A percentile compares a stretch with the other conserved stretches of the same genome.
Evolutionary conservation across 2,797 vertebrate genomes (phyloP).

Genomic region (Epinephelus malabaricus): DNA sequence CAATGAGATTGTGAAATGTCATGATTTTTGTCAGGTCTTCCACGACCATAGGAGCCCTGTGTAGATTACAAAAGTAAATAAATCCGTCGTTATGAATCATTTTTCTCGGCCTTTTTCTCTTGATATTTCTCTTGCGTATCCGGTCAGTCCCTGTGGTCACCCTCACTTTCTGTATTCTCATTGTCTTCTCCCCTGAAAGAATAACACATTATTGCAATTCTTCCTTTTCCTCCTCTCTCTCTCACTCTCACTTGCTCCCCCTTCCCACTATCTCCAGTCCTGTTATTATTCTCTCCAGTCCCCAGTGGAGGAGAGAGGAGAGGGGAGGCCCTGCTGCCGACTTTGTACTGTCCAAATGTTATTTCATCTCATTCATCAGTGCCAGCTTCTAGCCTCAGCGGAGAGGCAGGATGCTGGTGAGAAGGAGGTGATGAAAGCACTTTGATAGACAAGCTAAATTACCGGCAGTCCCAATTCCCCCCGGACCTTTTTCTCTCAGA

Average conservation of each 20-base stretch:
- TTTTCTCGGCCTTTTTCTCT: background rate
- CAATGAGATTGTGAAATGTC: too few relatives aligned
- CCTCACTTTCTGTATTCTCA: background rate
- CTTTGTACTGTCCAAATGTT: constrained; percentile 73
- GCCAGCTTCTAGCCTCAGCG: constrained; percentile 38
- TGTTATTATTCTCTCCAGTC: constrained; percentile 23
- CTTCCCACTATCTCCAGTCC: background rate
- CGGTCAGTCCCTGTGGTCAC: constrained; percentile 1
- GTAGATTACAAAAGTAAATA: too few relatives aligned
- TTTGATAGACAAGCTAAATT: constrained; percentile 68
- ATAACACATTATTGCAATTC: background rate
- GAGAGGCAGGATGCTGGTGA: constrained; percentile 47
- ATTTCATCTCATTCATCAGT: constrained; percentile 78
- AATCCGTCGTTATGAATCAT: background rate
- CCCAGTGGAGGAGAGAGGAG: constrained; percentile 32
- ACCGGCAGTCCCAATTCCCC: constrained; percentile 23
- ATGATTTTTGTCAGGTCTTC: too few relatives aligned
- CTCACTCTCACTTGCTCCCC: background rate
- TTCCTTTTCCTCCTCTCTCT: background rate
- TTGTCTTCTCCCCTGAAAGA: constrained; percentile 2
- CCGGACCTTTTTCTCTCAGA: constrained; percentile 13
- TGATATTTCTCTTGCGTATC: background rate
- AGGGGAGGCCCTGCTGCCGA: constrained; percentile 22
- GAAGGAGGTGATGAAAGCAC: constrained; percentile 52
- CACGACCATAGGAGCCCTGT: too few relatives aligned